Evolutionary conservation across 2,797 vertebrate species (phyloP).

Genomic region (Rousettus madagascariensis): DNA sequence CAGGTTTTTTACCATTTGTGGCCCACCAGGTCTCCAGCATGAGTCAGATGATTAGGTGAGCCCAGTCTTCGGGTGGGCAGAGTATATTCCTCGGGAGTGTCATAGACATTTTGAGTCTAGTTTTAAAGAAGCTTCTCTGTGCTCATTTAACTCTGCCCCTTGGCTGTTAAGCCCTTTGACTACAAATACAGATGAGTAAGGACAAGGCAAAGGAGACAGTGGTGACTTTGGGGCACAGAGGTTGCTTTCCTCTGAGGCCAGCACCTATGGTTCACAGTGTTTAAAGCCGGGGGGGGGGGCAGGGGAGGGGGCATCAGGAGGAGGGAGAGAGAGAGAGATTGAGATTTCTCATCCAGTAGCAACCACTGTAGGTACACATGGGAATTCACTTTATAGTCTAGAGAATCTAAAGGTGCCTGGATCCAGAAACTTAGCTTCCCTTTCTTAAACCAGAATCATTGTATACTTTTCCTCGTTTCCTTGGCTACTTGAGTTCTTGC

Average conservation of each 20-base stretch:
- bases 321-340: too few relatives aligned
- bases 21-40: slow-evolving; percentile 92
- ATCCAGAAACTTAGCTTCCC: neutral
- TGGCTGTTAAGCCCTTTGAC: neutral
- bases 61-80: neutral
- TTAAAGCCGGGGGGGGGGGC: neutral
- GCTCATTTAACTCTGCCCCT: neutral
- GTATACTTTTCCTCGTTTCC: neutral
- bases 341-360: neutral
- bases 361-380: neutral
- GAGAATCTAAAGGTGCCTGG: neutral
- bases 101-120: neutral
- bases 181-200: neutral
- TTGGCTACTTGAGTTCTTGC: neutral
- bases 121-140: neutral
- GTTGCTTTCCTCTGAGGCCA: neutral
- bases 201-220: neutral
- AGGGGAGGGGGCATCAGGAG: too few relatives aligned
- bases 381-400: neutral
- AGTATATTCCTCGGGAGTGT: neutral
- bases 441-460: neutral
- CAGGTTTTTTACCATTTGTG: slow-evolving; percentile 96
- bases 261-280: neutral
- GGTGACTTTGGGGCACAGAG: neutral
- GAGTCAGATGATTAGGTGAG: slow-evolving; percentile 93